Evolutionary conservation across 1,140 invertebrate genomes (phyloP), one percentile per base, ranked within the genome.

Genomic region (Lucilia sericata): DNA sequence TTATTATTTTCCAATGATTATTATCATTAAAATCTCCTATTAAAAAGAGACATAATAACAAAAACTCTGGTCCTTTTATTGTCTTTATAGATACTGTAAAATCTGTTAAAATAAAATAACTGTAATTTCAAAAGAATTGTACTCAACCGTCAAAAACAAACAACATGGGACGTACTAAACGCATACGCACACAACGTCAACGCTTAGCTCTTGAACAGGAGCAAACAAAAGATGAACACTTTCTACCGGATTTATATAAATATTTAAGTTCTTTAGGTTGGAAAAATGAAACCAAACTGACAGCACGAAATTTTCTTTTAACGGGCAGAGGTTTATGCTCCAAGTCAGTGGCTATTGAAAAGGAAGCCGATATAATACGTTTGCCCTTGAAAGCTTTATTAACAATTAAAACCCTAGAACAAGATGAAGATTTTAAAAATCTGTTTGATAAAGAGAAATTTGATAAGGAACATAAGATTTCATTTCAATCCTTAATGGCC

Each of bases 401-500:
- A n/a, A 88, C 84, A 60, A 86, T 90, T 34, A 84, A 74, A 2
- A 89, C 88, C 0, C 13, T 91, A 19, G 89, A 91, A 19, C 65
- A 86, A 17, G 88, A 91, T 83, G 42, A 85, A 0, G 21, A 82
- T 0, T 91, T 91, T 14, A 88, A 87, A 78, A 34, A 47, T 5
- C 76, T 89, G 12, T 90, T 91, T n/a, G 78, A 86, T 36, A 83
- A 84, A 19, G 82, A 86, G 1, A 30, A 85, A 3, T 87, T 89
- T 60, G 84, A 86, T 81, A 86, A 86, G 81, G 86, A 89, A 17
- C 83, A 86, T 5, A 85, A 89, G 80, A 88, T 92, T 86, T 87
- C 86, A 78, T 91, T 93, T 25, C 93, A 94, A 83, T 92, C 92
- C 51, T 84, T 94, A 2, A 86, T 96, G 34, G 90, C 94, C n/a